A percentile compares a stretch with the other conserved stretches of the same genome.
These are phyloP conservation scores for Aldrovandia affinis DNA, from an alignment of 2,797 vertebrate genomes.

Conservation along the genomic window DNA sequence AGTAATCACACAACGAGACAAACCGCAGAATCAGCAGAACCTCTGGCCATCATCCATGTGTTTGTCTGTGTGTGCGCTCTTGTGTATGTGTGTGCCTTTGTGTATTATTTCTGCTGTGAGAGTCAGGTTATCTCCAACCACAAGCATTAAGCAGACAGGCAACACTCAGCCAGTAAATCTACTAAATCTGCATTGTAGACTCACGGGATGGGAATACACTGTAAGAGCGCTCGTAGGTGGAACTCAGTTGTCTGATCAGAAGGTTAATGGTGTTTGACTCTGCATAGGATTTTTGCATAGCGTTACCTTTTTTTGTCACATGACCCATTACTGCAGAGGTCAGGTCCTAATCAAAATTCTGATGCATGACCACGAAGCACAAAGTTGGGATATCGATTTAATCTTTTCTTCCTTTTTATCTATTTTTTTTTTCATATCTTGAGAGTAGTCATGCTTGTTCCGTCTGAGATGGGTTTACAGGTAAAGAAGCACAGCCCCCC, in stretches of 20 bases:
- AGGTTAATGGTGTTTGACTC: constrained; percentile 11
- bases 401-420: not conserved
- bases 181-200: not conserved
- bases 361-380: not conserved
- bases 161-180: not conserved
- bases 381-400: not conserved
- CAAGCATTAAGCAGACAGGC: not conserved
- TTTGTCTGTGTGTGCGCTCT: not conserved
- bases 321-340: not conserved
- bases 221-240: not conserved
- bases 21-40: constrained; percentile 17
- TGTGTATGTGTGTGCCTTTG: constrained; percentile 4
- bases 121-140: not conserved
- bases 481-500: not conserved
- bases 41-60: not conserved
- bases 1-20: not conserved
- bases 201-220: not conserved
- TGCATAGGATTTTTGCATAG: not conserved
- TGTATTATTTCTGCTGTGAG: not conserved
- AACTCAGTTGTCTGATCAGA: not conserved
- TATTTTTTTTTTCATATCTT: too few species aligned
- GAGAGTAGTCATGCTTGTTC: not conserved
- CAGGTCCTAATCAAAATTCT: not conserved
- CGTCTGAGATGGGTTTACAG: not conserved
- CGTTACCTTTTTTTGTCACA: not conserved